Percentiles rank a stretch among this genome's conserved stretches.
Conservation (phyloP, 2,113 vertebrate species). For the Cynocephalus volans region DNA sequence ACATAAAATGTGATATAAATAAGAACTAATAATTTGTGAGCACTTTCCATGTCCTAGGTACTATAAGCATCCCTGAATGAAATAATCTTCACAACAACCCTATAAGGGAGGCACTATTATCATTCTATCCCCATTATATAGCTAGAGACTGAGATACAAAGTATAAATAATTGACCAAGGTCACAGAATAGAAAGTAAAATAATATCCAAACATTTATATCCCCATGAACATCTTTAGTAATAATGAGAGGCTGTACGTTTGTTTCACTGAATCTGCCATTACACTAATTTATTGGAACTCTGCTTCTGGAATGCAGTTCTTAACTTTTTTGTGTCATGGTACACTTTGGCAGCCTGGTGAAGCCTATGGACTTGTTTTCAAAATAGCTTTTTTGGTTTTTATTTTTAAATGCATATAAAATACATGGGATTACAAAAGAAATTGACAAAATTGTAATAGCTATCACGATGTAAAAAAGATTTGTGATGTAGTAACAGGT, state of each 20-base stretch:
- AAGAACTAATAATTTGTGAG: background rate
- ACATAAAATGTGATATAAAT: background rate
- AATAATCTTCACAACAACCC: background rate
- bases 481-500: background rate
- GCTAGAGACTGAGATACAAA: background rate
- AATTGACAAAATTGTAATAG: background rate
- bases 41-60: background rate
- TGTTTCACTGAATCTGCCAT: background rate
- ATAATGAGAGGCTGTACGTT: background rate
- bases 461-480: slow-evolving; percentile 1
- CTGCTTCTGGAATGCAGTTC: slow-evolving; percentile 25
- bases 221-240: background rate
- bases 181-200: background rate
- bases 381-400: background rate
- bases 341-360: background rate
- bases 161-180: background rate
- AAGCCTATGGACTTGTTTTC: background rate
- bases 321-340: background rate
- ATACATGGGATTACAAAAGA: slow-evolving; percentile 20
- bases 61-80: background rate
- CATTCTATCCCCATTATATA: background rate
- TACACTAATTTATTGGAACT: background rate
- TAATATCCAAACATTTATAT: background rate
- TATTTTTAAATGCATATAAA: slow-evolving; percentile 27
- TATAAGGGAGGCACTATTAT: background rate